phyloP scores from a whole-genome alignment of 2,888 invertebrate genomes.

The Pyrochroa serraticornis region DNA sequence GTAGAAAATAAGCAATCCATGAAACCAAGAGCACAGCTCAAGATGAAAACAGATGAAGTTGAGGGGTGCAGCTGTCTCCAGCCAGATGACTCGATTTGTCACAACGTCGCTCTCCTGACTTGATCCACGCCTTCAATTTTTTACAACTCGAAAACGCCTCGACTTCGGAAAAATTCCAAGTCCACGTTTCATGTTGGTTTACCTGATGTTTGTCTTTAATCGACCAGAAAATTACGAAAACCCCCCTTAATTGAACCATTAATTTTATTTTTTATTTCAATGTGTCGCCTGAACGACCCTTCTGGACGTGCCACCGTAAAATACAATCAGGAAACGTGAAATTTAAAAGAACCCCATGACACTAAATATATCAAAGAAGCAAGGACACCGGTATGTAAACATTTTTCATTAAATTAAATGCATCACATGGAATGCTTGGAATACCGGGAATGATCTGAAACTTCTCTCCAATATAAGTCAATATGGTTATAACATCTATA shows the following conservation, averaged over 20 bases:
- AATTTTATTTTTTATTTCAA: conserved; percentile 5
- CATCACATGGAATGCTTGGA: too few relatives aligned
- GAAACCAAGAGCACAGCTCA: conserved; percentile 28
- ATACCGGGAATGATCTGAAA: too few relatives aligned
- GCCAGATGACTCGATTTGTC: conserved; percentile 47
- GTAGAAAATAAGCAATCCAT: conserved; percentile 32
- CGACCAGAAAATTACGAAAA: conserved; percentile 23
- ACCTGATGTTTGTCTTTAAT: conserved; percentile 26
- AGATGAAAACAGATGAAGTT: conserved; percentile 46
- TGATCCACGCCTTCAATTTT: conserved; percentile 38
- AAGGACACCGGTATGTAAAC: too few relatives aligned
- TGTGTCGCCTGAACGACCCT: too few relatives aligned
- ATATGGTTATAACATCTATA: too few relatives aligned
- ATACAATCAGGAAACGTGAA: too few relatives aligned
- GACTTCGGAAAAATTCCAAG: conserved; percentile 7
- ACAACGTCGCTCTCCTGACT: conserved; percentile 39
- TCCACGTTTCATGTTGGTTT: conserved; percentile 9
- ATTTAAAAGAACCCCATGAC: too few relatives aligned
- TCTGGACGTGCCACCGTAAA: too few relatives aligned
- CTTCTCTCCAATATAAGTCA: too few relatives aligned
- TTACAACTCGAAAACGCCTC: conserved; percentile 20
- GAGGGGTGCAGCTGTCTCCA: conserved; percentile 44
- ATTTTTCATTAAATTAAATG: too few relatives aligned
- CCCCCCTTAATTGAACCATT: conserved; percentile 21
- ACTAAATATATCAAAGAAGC: too few relatives aligned